Evolutionary conservation across 2,797 vertebrate genomes (phyloP), one percentile per base, ranked within the genome.

Genomic region (Euthynnus affinis): DNA sequence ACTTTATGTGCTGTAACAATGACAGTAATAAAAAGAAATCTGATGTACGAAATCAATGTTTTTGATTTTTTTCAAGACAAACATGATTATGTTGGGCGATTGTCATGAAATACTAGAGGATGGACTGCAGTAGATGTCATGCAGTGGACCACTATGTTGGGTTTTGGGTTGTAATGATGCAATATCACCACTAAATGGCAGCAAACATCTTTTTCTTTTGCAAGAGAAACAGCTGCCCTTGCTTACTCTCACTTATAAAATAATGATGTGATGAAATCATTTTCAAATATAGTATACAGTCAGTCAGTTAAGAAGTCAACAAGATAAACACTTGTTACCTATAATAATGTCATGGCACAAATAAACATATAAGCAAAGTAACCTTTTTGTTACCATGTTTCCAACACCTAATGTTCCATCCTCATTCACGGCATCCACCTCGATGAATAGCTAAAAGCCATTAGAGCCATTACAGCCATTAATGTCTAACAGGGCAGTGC

Each of bases 111-210:
- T 42, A 42, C 7, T 14, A 14, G 37, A 42, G 22, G 23, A 49
- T 37, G 53, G 42, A 40, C 56, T 20, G 20, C 6, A 46, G 2
- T 3, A n/a, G 13, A 27, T 6, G 7, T 22, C 5, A 15, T 14
- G 17, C 2, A 56, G 12, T 13, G 3, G 42, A 23, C 1, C 17
- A 42, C 1, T 18, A 18, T n/a, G 2, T 15, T 29, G 44, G 37
- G 18, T 27, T 32, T 48, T 49, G 42, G 3, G 9, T 6, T 90
- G 92, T 71, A 87, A 80, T 80, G 48, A 69, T 61, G 67, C 2
- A 22, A 1, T 13, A 23, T 22, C 9, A 63, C 86, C 93, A 88
- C 83, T 71, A 57, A n/a, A 55, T 9, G 88, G 84, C 74, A 87
- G 74, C 78, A 92, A 79, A 88, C 18, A 42, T 25, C 71, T 44